A percentile compares a stretch with the other conserved stretches of the same genome.
Conservation (phyloP, 2,888 invertebrate species). For the Archips xylosteana region DNA sequence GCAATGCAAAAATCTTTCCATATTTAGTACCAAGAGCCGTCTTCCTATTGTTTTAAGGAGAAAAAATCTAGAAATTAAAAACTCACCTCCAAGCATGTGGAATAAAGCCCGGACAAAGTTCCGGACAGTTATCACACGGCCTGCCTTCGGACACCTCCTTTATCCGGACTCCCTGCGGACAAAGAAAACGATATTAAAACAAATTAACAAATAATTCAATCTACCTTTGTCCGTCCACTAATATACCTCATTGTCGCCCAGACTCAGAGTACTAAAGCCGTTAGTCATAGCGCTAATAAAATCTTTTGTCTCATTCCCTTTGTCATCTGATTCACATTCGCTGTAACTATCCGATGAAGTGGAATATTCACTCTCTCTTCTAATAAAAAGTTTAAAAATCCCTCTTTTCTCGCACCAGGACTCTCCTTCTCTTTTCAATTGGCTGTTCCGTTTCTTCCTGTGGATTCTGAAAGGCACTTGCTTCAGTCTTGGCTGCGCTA, state of each 20-base stretch:
- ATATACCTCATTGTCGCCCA: constrained; percentile 37
- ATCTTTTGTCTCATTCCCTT: constrained; percentile 45
- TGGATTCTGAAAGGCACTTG: constrained; percentile 81
- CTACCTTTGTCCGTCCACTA: constrained; percentile 30
- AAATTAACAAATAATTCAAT: constrained; percentile 10
- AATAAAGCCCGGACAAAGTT: constrained; percentile 93
- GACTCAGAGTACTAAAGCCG: constrained; percentile 26
- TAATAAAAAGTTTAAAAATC: constrained; percentile 74
- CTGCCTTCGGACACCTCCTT: constrained; percentile 95
- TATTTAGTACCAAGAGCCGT: too few relatives aligned
- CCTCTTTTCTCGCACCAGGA: constrained; percentile 74
- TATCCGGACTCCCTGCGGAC: constrained; percentile 92
- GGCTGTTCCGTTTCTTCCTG: constrained; percentile 62
- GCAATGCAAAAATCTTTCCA: too few relatives aligned
- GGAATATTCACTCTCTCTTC: constrained; percentile 71
- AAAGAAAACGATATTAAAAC: constrained; percentile 45
- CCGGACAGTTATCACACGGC: constrained; percentile 93
- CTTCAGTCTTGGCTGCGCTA: constrained; percentile 65
- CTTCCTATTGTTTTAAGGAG: background rate
- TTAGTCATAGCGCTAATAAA: constrained; percentile 43
- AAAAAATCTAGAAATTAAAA: background rate
- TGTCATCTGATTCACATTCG: constrained; percentile 70
- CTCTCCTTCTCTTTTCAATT: constrained; percentile 63
- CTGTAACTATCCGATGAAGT: constrained; percentile 81
- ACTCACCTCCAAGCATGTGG: constrained; percentile 94